These are phyloP conservation scores for Hippocampus mohnikei DNA, from an alignment of 2,113 vertebrate genomes.

Conservation along the genomic window DNA sequence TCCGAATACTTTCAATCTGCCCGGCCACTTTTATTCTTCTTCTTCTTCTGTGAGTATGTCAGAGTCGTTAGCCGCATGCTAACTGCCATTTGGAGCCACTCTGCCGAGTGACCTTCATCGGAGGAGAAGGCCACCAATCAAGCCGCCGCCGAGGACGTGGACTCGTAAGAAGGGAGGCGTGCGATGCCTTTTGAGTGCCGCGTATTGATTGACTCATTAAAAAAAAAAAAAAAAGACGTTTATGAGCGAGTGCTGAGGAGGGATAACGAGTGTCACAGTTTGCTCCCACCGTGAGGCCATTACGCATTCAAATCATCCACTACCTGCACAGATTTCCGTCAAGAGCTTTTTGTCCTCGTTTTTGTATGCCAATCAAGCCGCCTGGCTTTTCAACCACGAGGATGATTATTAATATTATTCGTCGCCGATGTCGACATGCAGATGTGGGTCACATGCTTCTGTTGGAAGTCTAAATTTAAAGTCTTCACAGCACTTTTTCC, in stretches of 20 bases:
- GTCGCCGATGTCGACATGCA: neutral
- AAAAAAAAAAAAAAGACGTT: neutral
- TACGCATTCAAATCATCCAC: slow-evolving; percentile 2
- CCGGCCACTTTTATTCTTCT: neutral
- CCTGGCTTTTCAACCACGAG: neutral
- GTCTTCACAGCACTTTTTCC: neutral
- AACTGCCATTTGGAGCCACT: neutral
- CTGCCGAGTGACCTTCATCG: neutral
- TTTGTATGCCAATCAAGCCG: neutral
- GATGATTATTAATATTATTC: slow-evolving; percentile 1
- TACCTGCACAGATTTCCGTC: slow-evolving; percentile 5
- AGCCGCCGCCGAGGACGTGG: neutral
- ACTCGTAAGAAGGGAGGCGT: neutral
- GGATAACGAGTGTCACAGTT: slow-evolving; percentile 7
- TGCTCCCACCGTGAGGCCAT: slow-evolving; percentile 1
- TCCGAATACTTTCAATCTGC: neutral
- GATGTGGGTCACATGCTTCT: neutral
- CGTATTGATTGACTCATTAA: slow-evolving; percentile 20
- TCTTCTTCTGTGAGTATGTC: neutral
- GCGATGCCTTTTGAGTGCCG: neutral
- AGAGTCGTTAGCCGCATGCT: neutral
- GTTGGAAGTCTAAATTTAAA: slow-evolving; percentile 3
- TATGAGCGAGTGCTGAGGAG: slow-evolving; percentile 18
- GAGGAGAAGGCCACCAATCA: neutral
- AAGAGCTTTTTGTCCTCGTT: neutral